Evolutionary conservation across 1,140 invertebrate genomes (phyloP), one percentile per base, ranked within the genome.

Genomic region (Psix sp.): DNA sequence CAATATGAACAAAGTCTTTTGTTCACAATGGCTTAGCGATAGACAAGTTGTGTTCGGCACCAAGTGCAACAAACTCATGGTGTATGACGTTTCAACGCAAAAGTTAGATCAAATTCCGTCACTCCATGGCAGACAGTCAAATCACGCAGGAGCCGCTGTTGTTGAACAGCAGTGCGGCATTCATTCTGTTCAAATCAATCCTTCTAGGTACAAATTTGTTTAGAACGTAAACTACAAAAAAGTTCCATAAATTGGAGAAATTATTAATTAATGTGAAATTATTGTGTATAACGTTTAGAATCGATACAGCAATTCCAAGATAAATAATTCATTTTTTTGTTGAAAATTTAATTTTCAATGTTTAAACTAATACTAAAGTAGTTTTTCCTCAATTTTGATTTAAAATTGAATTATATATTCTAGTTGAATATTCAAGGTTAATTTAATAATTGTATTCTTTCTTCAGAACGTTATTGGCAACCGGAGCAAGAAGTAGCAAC

Each of bases 1-100:
- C 76, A 94, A 93, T 82, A 94, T 97, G 86, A 98, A 98, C 87
- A 98, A 98, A 90, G 93, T 98, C 35, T 98, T 98, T 88, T 96
- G 96, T 85, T 96, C 96, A 0, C 94, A 97, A 85, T 99, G 97
- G 96, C 89, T 98, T 11, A 96, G 94, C 78, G 94, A 97, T 87
- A 90, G 94, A 82, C 96, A 97, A 89, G 94, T 98, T 57, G 95
- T 97, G 2, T 96, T 98, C 86, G 96, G 96, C 24, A 98, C 96
- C 17, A 98, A 98, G 85, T 98, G 97, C 85, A 98, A 98, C 88
- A 97, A 97, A 90, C 93, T 96, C 84, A 85, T 82, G 85, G 85
- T 87, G 9, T 87, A 87, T 48, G 85, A 87, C 17, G 84, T 83
- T 36, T 82, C 82, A 4, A 86, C 81, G 16, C 86, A 86, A 57